Conservation (phyloP, 2,797 vertebrate genomes). For the Siniperca scherzeri region DNA sequence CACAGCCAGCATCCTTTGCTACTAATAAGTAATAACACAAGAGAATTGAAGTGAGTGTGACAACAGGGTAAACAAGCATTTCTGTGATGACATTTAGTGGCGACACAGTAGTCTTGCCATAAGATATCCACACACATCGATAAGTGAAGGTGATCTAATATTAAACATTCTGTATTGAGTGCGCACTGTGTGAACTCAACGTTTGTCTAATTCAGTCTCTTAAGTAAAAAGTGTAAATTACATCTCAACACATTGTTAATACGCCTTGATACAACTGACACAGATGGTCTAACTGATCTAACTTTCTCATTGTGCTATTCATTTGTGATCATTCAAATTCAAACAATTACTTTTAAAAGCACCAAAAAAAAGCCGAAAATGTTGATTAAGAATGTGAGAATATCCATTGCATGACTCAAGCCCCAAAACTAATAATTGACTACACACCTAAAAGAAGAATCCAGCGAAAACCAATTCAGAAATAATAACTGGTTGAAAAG, state of each 20-base stretch:
- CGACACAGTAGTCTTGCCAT: constrained; percentile 24
- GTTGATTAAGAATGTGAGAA: constrained; percentile 71
- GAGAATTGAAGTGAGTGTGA: constrained; percentile 28
- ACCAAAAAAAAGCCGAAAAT: constrained; percentile 65
- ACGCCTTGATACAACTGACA: constrained; percentile 60
- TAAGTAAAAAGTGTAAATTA: constrained; percentile 47
- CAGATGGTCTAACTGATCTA: constrained; percentile 60
- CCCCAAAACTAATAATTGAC: constrained; percentile 81
- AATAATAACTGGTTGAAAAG: constrained; percentile 82
- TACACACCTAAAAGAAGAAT: constrained; percentile 84
- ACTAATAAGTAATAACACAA: constrained; percentile 22
- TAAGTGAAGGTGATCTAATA: constrained; percentile 47
- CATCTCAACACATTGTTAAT: constrained; percentile 54
- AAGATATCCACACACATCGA: constrained; percentile 46
- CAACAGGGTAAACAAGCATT: constrained; percentile 23
- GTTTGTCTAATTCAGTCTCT: constrained; percentile 47
- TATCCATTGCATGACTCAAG: constrained; percentile 80
- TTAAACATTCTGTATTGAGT: constrained; percentile 53
- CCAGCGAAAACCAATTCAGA: constrained; percentile 80
- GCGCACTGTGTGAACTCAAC: constrained; percentile 46
- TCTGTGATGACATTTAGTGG: constrained; percentile 64
- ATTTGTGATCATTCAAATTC: constrained; percentile 75
- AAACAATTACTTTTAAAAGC: constrained; percentile 57
- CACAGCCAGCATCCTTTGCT: constrained; percentile 25
- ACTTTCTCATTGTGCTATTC: constrained; percentile 85